These are phyloP conservation scores for Pristionchus arcanus DNA, from an alignment of 2,888 invertebrate genomes.

Conservation along the genomic window DNA sequence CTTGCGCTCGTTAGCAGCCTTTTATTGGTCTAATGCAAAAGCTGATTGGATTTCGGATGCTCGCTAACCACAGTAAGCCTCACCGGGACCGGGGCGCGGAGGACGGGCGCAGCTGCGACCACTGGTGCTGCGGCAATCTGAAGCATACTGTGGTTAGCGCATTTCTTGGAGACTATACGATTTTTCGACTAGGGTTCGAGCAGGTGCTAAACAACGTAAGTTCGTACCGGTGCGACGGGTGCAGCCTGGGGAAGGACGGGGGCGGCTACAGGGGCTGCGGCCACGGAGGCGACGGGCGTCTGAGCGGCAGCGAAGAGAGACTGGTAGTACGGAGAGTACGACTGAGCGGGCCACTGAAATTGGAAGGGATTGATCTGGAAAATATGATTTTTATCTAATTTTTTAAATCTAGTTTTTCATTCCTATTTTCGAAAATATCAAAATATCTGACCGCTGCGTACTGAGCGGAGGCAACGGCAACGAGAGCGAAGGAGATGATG, in stretches of 20 bases:
- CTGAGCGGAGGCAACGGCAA: slow-evolving; percentile 48
- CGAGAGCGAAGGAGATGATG: slow-evolving; percentile 40
- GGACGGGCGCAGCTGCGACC: slow-evolving; percentile 2
- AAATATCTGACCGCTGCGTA: slow-evolving; percentile 49
- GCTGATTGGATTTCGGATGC: background rate
- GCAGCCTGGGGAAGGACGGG: slow-evolving; percentile 55
- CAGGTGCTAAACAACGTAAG: background rate
- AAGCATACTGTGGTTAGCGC: background rate
- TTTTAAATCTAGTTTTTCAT: too few relatives aligned
- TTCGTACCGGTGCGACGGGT: slow-evolving; percentile 4
- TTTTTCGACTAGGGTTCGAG: background rate
- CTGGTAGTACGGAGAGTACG: slow-evolving; percentile 68
- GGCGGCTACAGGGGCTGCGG: slow-evolving; percentile 51
- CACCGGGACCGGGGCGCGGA: slow-evolving; percentile 15
- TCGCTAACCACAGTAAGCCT: slow-evolving; percentile 29
- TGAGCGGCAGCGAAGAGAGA: slow-evolving; percentile 59
- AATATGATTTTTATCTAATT: too few relatives aligned
- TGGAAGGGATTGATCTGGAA: background rate
- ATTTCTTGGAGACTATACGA: background rate
- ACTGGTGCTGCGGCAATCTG: slow-evolving; percentile 27
- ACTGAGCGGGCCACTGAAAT: slow-evolving; percentile 64
- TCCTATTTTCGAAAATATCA: background rate
- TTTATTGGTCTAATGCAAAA: too few relatives aligned
- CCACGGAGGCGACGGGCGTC: slow-evolving; percentile 56
- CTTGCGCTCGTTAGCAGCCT: background rate